Conservation (phyloP, 1,140 invertebrate genomes). For the Drosophila sechellia region DNA sequence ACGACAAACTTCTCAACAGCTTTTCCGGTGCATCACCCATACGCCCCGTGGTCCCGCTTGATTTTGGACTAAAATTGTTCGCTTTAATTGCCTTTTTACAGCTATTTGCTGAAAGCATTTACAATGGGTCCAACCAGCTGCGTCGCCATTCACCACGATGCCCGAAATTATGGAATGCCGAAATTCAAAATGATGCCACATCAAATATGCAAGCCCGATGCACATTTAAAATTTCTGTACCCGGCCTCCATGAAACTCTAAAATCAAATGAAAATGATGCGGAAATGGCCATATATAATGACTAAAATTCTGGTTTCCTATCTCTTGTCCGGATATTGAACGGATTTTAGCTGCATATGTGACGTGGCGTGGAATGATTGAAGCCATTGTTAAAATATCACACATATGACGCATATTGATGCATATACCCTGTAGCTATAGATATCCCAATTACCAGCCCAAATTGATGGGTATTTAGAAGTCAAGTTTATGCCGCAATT, state of each 20-base stretch:
- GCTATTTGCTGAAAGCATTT: slow-evolving; percentile 68
- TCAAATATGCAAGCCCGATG: slow-evolving; percentile 49
- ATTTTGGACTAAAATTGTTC: slow-evolving; percentile 19
- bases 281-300: slow-evolving; percentile 54
- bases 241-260: slow-evolving; percentile 24
- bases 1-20: slow-evolving; percentile 37
- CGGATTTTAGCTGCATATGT: slow-evolving; percentile 51
- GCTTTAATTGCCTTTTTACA: slow-evolving; percentile 57
- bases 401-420: slow-evolving; percentile 12
- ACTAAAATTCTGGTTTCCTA: slow-evolving; percentile 4
- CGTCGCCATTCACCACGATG: slow-evolving; percentile 42
- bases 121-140: slow-evolving; percentile 47
- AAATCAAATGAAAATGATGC: slow-evolving; percentile 55
- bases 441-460: slow-evolving; percentile 5
- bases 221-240: slow-evolving; percentile 12
- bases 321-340: slow-evolving; percentile 47
- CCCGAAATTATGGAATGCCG: slow-evolving; percentile 49
- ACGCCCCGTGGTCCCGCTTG: slow-evolving; percentile 25
- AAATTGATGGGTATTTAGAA: slow-evolving; percentile 8
- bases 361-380: slow-evolving; percentile 47
- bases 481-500: slow-evolving; percentile 26
- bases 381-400: slow-evolving; percentile 43
- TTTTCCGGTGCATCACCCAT: slow-evolving; percentile 45
- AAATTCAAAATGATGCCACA: slow-evolving; percentile 42
- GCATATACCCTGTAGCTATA: not conserved